Evolutionary conservation across 2,888 invertebrate genomes (phyloP).

Genomic region (Orgyia antiqua): DNA sequence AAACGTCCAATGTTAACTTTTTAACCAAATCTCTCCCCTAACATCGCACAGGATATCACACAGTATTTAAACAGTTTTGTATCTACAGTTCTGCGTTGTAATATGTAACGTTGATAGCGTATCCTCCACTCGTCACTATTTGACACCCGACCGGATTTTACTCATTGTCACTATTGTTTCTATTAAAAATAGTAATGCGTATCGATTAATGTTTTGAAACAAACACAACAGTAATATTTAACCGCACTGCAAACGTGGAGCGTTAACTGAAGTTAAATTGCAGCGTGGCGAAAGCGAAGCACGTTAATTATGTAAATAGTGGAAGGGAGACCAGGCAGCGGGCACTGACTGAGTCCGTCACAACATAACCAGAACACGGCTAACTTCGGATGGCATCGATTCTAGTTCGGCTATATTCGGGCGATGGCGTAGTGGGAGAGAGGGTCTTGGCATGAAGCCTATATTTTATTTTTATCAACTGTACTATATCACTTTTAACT

Average conservation of each 20-base stretch:
- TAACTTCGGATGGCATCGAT: constrained; percentile 68
- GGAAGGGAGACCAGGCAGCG: constrained; percentile 34
- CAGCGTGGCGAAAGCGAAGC: constrained; percentile 58
- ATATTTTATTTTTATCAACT: too few relatives aligned
- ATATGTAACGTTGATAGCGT: constrained; percentile 23
- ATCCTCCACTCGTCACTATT: constrained; percentile 41
- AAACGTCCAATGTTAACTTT: constrained; percentile 56
- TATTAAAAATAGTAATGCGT: constrained; percentile 14
- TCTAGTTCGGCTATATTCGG: constrained; percentile 54
- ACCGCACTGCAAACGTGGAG: constrained; percentile 44
- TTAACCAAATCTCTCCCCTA: constrained; percentile 65
- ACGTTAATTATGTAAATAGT: constrained; percentile 25
- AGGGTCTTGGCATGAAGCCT: constrained; percentile 33
- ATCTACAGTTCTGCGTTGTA: constrained; percentile 31
- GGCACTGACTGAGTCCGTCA: too few relatives aligned
- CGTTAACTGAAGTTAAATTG: constrained; percentile 27
- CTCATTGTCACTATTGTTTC: constrained; percentile 49
- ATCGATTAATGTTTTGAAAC: constrained; percentile 19
- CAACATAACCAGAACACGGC: constrained; percentile 25
- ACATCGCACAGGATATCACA: constrained; percentile 64
- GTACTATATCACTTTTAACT: too few relatives aligned
- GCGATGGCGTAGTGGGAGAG: constrained; percentile 53
- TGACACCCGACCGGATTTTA: constrained; percentile 70
- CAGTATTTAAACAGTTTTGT: constrained; percentile 57
- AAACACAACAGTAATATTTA: constrained; percentile 38